Conservation (phyloP, 2,888 invertebrate species). For the Venusia cambrica region DNA sequence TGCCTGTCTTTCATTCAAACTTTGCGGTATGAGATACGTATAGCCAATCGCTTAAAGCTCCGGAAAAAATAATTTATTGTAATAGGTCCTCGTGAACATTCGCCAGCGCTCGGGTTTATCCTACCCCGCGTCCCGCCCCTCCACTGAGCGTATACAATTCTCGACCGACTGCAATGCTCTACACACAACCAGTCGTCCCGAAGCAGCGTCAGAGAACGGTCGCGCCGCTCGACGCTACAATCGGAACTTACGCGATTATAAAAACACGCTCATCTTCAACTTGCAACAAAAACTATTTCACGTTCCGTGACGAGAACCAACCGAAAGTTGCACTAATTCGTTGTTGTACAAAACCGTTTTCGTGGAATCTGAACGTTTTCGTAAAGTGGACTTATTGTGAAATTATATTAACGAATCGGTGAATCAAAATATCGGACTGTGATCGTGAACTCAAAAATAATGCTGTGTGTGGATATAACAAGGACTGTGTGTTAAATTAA, state of each 20-base stretch:
- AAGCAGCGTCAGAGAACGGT: conserved; percentile 72
- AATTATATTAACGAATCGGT: conserved; percentile 37
- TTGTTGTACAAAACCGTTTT: conserved; percentile 14
- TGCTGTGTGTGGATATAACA: conserved; percentile 50
- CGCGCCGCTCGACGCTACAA: conserved; percentile 69
- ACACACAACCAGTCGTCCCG: conserved; percentile 71
- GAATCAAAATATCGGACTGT: conserved; percentile 24
- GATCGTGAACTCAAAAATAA: conserved; percentile 38
- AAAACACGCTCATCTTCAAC: conserved; percentile 70
- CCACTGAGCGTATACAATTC: conserved; percentile 64
- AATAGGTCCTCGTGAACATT: conserved; percentile 77
- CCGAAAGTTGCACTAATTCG: conserved; percentile 19
- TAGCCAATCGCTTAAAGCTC: conserved; percentile 68
- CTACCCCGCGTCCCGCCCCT: conserved; percentile 58
- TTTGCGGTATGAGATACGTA: conserved; percentile 58
- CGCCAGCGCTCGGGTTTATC: conserved; percentile 76
- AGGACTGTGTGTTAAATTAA: conserved; percentile 63
- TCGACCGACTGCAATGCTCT: conserved; percentile 69
- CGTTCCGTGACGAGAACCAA: conserved; percentile 34
- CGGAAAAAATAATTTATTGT: conserved; percentile 78
- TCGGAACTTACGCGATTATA: conserved; percentile 63
- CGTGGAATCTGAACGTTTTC: conserved; percentile 27
- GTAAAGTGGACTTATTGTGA: conserved; percentile 55
- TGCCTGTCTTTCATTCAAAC: conserved; percentile 59
- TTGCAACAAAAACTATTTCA: conserved; percentile 44